Percentiles rank a stretch among this genome's conserved stretches.
Evolutionary conservation across 2,888 invertebrate species (phyloP).

Genomic region (Parascotia fuliginaria): DNA sequence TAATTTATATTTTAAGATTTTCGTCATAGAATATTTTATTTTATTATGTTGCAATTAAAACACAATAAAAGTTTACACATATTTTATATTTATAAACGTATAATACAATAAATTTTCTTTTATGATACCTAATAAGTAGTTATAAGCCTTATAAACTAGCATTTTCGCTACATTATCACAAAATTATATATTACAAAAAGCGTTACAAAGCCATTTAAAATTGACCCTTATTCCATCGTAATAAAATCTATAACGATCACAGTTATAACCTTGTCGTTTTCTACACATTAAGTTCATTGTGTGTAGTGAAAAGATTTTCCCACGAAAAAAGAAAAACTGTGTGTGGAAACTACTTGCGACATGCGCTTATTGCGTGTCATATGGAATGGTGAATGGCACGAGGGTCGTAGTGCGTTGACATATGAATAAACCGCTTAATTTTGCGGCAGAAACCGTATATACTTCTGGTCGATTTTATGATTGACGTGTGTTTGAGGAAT

Average conservation of each 20-base stretch:
- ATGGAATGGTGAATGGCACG: slow-evolving; percentile 51
- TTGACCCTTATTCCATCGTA: slow-evolving; percentile 3
- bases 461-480: slow-evolving; percentile 14
- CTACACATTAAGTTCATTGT: slow-evolving; percentile 62
- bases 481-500: too few relatives aligned
- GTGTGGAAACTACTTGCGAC: slow-evolving; percentile 73
- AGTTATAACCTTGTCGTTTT: slow-evolving; percentile 44
- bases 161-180: slow-evolving; percentile 41
- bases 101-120: neutral
- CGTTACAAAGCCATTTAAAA: slow-evolving; percentile 10
- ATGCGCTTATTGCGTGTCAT: slow-evolving; percentile 57
- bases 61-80: too few relatives aligned
- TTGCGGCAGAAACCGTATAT: slow-evolving; percentile 5
- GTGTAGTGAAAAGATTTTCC: slow-evolving; percentile 78
- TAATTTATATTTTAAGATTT: too few relatives aligned
- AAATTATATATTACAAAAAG: slow-evolving; percentile 24
- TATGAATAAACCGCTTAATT: slow-evolving; percentile 26
- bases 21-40: too few relatives aligned
- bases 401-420: slow-evolving; percentile 49
- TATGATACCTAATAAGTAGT: slow-evolving; percentile 1
- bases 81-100: too few relatives aligned
- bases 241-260: slow-evolving; percentile 25
- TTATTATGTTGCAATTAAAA: too few relatives aligned
- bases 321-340: slow-evolving; percentile 82
- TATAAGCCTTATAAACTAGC: slow-evolving; percentile 14